Base-by-base conservation (phyloP, 2,113 vertebrate genomes). In the Notechis scutatus region DNA sequence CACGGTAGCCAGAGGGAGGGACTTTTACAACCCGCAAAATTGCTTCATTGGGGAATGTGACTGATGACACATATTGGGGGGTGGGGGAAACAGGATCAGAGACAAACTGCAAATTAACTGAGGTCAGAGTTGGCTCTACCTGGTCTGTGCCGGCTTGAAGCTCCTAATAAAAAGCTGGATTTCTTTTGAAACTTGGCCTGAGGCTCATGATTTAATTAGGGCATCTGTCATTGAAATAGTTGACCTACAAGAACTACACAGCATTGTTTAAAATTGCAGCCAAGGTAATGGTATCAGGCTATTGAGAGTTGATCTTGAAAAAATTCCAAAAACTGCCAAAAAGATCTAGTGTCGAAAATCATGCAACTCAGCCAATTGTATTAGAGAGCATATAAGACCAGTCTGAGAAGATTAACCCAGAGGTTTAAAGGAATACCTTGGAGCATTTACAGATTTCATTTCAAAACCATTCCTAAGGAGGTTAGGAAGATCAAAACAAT, bases 351-450 rank as follows among this genome's bases (percentile, higher is more conserved):
- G 94, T 93, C 94, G 94, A 86, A 88, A 92, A 92, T 95, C 92
- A 93, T 85, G 88, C 90, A 42, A 81, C 88, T 92, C 94, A 96
- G 94, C 92, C 86, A 95, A 91, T 59, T 95, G 86, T 81, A 89
- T 81, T 90, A 92, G 87, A 90, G 92, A 94, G 88, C 91, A 93
- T 94, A 94, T 93, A 95, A 93, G 90, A 93, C 88, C 85, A 92
- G 92, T 94, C 93, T 93, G 92, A 94, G 93, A 69, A 91, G 97
- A 97, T 97, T 97, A 97, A 91, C 95, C 96, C 96, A 97, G 96
- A 97, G 96, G 96, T 97, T 97, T 97, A 97, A 97, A 96, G 96
- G 96, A 97, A 42, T 81, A 97, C 97, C 95, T 96, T 97, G 96
- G 94, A 95, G 96, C 97, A 95, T 93, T 97, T 94, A 96, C 64